Conservation (phyloP, 2,888 invertebrate species). For the Acanthacorydalis orientalis region DNA sequence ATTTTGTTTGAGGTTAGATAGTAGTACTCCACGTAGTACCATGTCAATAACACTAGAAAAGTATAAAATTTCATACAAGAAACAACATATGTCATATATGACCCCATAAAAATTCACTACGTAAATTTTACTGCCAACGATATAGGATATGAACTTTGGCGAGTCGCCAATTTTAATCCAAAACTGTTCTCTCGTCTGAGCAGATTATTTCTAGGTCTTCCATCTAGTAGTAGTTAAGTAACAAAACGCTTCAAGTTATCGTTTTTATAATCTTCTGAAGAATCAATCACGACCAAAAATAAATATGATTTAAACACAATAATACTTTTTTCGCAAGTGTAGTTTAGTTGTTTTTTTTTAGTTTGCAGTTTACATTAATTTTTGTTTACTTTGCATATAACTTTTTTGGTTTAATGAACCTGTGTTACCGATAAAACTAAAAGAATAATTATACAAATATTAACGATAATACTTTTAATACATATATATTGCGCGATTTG, state of each 20-base stretch:
- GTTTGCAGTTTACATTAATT: background rate
- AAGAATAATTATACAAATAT: background rate
- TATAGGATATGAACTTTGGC: constrained; percentile 15
- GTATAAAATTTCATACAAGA: background rate
- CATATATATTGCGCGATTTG: no score
- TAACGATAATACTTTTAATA: no score
- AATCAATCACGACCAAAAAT: background rate
- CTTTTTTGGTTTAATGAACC: background rate
- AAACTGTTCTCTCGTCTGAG: constrained; percentile 16
- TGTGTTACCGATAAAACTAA: background rate
- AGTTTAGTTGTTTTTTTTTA: background rate
- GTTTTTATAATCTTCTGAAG: background rate
- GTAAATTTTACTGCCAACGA: constrained; percentile 8
- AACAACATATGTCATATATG: background rate
- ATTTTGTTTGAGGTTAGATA: no score
- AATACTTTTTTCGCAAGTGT: background rate
- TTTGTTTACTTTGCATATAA: background rate
- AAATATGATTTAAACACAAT: background rate
- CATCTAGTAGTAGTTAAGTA: constrained; percentile 3
- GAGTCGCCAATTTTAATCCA: constrained; percentile 19
- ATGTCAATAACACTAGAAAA: background rate
- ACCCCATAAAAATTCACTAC: background rate
- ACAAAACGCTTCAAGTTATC: background rate
- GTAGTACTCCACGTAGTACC: background rate
- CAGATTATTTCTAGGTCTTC: constrained; percentile 23